Evolutionary conservation across 2,113 vertebrate genomes (phyloP).

Genomic region (Bubo blakistoni): DNA sequence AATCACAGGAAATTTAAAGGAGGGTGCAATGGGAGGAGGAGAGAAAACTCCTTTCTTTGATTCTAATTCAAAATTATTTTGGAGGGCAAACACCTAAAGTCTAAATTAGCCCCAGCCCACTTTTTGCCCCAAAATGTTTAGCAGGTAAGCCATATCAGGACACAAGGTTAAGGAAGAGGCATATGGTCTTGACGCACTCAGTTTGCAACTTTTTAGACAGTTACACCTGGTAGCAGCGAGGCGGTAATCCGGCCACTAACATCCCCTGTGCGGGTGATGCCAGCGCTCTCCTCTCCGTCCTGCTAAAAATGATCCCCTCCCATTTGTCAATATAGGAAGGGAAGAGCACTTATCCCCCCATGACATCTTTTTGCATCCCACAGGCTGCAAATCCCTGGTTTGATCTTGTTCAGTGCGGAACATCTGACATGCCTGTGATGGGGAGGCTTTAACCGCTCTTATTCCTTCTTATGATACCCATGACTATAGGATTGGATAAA

Average conservation of each 20-base stretch:
- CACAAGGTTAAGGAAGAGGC: background rate
- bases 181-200: background rate
- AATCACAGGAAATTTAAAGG: background rate
- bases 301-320: background rate
- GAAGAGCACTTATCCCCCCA: constrained; percentile 2
- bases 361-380: constrained; percentile 38
- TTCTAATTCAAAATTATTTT: background rate
- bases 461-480: constrained; percentile 37
- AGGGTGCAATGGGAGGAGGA: background rate
- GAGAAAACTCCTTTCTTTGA: background rate
- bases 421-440: constrained; percentile 52
- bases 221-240: background rate
- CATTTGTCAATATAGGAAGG: background rate
- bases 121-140: background rate
- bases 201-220: background rate
- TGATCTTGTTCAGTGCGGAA: constrained; percentile 44
- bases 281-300: background rate
- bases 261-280: background rate
- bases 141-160: background rate
- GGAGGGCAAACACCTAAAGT: background rate
- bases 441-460: constrained; percentile 19
- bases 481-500: constrained; percentile 55
- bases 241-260: background rate
- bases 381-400: constrained; percentile 57
- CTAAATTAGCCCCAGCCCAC: background rate